Conservation (phyloP, 1,140 invertebrate species). For the Drosophila rufa region DNA sequence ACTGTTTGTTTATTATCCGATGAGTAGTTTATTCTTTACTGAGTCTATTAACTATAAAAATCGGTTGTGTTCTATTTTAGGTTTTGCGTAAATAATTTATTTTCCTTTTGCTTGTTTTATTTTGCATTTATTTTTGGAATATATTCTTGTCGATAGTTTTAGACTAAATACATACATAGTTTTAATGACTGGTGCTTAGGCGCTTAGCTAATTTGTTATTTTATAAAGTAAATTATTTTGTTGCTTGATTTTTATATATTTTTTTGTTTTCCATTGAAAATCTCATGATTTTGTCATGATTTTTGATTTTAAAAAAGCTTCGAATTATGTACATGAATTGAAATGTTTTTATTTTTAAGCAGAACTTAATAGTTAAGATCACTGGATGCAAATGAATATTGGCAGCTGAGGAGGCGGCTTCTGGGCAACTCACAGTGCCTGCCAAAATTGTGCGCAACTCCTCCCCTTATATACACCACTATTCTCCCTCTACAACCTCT, state of each 20-base stretch:
- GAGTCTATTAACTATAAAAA: constrained; percentile 73
- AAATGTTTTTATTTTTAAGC: constrained; percentile 47
- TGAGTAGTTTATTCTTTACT: constrained; percentile 57
- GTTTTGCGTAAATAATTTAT: constrained; percentile 35
- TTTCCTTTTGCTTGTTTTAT: constrained; percentile 23
- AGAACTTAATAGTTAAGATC: constrained; percentile 78
- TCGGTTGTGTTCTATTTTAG: constrained; percentile 29
- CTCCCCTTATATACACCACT: constrained; percentile 24
- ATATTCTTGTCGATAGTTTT: constrained; percentile 55
- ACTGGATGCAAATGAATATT: constrained; percentile 68
- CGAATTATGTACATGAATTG: constrained; percentile 66
- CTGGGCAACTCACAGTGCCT: constrained; percentile 3
- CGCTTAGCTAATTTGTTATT: constrained; percentile 65
- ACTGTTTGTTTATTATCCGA: constrained; percentile 57
- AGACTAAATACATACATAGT: constrained; percentile 74
- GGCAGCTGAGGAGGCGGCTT: constrained; percentile 21
- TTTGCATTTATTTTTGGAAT: constrained; percentile 48
- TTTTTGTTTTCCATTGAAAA: constrained; percentile 16
- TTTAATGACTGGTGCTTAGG: constrained; percentile 80
- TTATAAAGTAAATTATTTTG: constrained; percentile 45
- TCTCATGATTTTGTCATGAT: constrained; percentile 2
- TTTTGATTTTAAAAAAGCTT: constrained; percentile 30
- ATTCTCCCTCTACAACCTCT: constrained; percentile 27
- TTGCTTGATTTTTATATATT: constrained; percentile 18
- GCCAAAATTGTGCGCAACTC: constrained; percentile 51